Conservation (phyloP, 2,797 vertebrate genomes). For the Sarcoramphus papa region DNA sequence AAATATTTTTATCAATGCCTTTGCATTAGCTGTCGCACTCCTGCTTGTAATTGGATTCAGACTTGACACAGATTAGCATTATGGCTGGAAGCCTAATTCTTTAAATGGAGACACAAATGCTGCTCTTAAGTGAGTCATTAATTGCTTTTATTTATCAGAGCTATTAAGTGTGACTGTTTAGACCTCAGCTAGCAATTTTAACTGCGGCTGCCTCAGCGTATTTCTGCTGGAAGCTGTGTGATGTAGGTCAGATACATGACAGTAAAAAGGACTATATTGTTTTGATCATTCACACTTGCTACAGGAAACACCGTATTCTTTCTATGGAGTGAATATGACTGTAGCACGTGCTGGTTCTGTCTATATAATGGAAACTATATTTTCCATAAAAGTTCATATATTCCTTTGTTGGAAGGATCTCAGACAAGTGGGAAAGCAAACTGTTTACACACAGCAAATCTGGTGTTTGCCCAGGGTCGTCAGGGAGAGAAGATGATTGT, state of each 20-base stretch:
- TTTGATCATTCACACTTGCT: background rate
- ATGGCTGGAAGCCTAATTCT: background rate
- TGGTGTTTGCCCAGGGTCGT: background rate
- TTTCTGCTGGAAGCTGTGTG: background rate
- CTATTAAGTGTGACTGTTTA: background rate
- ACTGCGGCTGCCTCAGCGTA: rapidly evolving
- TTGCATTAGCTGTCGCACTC: background rate
- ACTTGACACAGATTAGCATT: background rate
- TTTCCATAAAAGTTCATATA: background rate
- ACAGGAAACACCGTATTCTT: background rate
- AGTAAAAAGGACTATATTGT: background rate
- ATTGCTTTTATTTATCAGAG: background rate
- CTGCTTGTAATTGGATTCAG: background rate
- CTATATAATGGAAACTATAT: background rate
- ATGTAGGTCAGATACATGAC: background rate
- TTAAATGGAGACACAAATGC: background rate
- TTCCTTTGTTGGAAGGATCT: background rate
- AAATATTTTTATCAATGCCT: background rate
- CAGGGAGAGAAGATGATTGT: background rate
- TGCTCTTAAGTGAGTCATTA: background rate
- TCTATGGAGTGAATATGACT: background rate
- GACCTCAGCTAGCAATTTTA: background rate
- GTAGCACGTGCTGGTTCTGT: background rate
- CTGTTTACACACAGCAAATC: background rate
- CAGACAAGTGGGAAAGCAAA: background rate